Evolutionary conservation across 2,888 invertebrate species (phyloP).

Genomic region (Andrena camellia): DNA sequence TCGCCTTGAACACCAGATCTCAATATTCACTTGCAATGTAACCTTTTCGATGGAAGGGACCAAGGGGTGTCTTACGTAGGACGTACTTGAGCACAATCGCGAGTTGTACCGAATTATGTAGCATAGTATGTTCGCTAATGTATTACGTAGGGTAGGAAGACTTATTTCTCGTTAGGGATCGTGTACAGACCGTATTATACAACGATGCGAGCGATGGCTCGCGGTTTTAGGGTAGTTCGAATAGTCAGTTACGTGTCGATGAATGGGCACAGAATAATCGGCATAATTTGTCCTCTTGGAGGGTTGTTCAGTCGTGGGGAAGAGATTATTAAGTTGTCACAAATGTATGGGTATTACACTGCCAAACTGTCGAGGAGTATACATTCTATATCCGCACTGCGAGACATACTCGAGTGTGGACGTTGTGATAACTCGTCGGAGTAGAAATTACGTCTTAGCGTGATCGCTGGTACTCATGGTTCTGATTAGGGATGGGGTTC

Average conservation of each 20-base stretch:
- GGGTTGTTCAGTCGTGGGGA: neutral
- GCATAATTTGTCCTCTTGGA: neutral
- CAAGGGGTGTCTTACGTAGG: neutral
- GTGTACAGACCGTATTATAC: slow-evolving; percentile 28
- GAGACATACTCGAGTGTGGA: slow-evolving; percentile 39
- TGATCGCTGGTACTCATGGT: slow-evolving; percentile 1
- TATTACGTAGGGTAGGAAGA: slow-evolving; percentile 11
- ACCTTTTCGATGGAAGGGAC: neutral
- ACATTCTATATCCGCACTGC: slow-evolving; percentile 26
- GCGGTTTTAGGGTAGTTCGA: neutral
- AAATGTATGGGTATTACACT: slow-evolving; percentile 54
- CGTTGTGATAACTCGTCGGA: slow-evolving; percentile 56
- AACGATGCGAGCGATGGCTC: slow-evolving; percentile 25
- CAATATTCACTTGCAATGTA: slow-evolving; percentile 25
- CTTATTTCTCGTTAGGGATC: neutral
- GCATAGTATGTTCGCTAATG: slow-evolving; percentile 24
- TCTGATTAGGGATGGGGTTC: neutral
- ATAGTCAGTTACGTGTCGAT: neutral
- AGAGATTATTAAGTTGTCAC: slow-evolving; percentile 18
- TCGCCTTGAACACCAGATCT: slow-evolving; percentile 30
- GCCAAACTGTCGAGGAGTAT: slow-evolving; percentile 52
- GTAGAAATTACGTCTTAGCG: slow-evolving; percentile 47
- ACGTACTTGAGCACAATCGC: slow-evolving; percentile 24
- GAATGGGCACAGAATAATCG: slow-evolving; percentile 9
- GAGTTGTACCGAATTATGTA: slow-evolving; percentile 48